phyloP scores from a whole-genome alignment of 1,140 invertebrate genomes.

The Dufourea novaeangliae region DNA sequence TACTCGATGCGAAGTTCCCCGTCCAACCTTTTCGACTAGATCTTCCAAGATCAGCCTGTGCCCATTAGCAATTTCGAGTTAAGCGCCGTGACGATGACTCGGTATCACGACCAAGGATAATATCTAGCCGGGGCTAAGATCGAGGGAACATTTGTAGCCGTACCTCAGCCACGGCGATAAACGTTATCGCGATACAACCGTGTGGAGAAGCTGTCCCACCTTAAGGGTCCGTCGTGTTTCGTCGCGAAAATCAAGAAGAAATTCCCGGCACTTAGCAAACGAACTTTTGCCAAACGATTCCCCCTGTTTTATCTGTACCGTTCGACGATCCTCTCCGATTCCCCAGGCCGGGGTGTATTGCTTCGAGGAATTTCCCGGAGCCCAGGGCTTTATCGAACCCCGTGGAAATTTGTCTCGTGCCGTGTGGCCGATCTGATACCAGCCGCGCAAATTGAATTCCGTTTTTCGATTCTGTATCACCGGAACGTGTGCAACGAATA shows the following conservation, averaged over 20 bases:
- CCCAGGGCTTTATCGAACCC: constrained; percentile 25
- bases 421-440: constrained; percentile 29
- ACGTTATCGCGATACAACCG: constrained; percentile 46
- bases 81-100: constrained; percentile 2
- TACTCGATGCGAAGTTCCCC: background rate
- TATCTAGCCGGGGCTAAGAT: constrained; percentile 2
- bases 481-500: constrained; percentile 33
- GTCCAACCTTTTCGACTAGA: background rate
- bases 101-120: background rate
- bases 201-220: background rate
- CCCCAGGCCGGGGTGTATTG: background rate
- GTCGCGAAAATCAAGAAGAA: constrained; percentile 35
- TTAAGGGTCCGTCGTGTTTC: constrained; percentile 26
- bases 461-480: constrained; percentile 34
- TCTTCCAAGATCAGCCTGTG: background rate
- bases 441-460: constrained; percentile 42
- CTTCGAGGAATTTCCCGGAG: constrained; percentile 26
- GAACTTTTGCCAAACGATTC: background rate
- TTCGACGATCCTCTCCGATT: constrained; percentile 6
- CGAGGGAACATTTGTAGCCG: constrained; percentile 27
- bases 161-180: constrained; percentile 35
- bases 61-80: background rate
- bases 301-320: constrained; percentile 14
- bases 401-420: constrained; percentile 24
- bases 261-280: constrained; percentile 22